A percentile compares a stretch with the other conserved stretches of the same genome.
These are phyloP conservation scores for Exephanes ischioxanthus DNA, from an alignment of 2,888 invertebrate species.

Conservation along the genomic window DNA sequence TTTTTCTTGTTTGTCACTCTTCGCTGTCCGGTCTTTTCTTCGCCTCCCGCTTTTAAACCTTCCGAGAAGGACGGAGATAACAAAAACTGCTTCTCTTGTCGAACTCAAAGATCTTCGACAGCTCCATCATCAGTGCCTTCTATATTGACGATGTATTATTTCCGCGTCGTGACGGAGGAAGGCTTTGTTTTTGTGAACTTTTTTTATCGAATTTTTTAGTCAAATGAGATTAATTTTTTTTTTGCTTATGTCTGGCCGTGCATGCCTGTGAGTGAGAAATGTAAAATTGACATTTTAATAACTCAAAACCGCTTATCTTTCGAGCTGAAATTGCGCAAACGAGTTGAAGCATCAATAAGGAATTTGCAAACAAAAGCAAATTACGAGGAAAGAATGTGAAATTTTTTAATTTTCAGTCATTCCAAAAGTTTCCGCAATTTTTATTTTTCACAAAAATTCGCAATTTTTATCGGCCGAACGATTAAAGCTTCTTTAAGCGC, in stretches of 20 bases:
- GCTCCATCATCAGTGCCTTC: background rate
- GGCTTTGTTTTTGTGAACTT: too few species aligned
- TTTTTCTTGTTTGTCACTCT: background rate
- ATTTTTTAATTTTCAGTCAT: too few species aligned
- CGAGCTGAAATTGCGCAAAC: too few species aligned
- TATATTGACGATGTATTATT: background rate
- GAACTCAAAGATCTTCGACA: background rate
- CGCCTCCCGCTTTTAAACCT: background rate
- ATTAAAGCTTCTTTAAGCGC: slow-evolving; percentile 45
- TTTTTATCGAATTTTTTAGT: too few species aligned
- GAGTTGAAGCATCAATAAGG: too few species aligned
- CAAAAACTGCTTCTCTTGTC: background rate
- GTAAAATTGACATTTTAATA: too few species aligned
- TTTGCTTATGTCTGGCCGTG: too few species aligned
- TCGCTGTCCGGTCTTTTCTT: background rate
- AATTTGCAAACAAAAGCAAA: too few species aligned
- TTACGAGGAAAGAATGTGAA: too few species aligned
- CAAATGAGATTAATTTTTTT: too few species aligned
- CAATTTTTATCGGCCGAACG: slow-evolving; percentile 37
- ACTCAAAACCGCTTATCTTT: too few species aligned
- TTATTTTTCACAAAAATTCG: slow-evolving; percentile 28
- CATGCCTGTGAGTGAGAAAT: too few species aligned
- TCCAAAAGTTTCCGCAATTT: background rate
- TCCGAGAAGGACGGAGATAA: background rate
- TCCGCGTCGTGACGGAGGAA: background rate